These are phyloP conservation scores for Muntiacus reevesi DNA, from an alignment of 2,113 vertebrate genomes.

Conservation along the genomic window DNA sequence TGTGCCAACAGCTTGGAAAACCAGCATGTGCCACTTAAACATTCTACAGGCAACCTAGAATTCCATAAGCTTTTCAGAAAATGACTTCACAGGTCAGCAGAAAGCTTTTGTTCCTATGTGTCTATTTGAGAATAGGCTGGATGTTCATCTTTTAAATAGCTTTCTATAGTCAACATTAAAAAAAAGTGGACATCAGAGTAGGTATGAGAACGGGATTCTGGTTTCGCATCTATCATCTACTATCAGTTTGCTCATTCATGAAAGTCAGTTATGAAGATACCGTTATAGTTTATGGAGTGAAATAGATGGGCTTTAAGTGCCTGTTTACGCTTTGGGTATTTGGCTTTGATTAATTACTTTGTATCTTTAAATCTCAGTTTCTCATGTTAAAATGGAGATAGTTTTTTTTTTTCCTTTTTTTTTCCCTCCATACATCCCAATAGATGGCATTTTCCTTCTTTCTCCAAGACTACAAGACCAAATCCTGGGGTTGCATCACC, in stretches of 20 bases:
- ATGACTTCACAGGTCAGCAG: not conserved
- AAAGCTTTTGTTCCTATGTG: not conserved
- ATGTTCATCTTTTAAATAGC: not conserved
- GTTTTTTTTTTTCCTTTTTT: not conserved
- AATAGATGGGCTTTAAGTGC: not conserved
- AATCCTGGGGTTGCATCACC: not conserved
- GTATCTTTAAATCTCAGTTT: not conserved
- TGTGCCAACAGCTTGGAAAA: constrained; percentile 9
- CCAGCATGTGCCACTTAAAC: not conserved
- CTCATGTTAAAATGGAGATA: not conserved
- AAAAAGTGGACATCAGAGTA: not conserved
- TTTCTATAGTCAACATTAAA: not conserved
- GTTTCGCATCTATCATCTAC: not conserved
- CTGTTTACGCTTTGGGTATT: not conserved
- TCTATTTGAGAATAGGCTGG: not conserved
- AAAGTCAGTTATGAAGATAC: not conserved
- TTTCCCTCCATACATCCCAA: not conserved
- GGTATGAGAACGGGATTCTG: not conserved
- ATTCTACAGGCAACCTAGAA: not conserved
- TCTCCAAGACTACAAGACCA: not conserved
- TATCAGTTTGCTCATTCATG: not conserved
- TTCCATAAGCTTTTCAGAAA: not conserved
- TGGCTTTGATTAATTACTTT: not conserved
- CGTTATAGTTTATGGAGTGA: not conserved
- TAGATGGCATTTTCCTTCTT: not conserved